Conservation (phyloP, 2,888 invertebrate species). For the Tetanocera ferruginea region DNA sequence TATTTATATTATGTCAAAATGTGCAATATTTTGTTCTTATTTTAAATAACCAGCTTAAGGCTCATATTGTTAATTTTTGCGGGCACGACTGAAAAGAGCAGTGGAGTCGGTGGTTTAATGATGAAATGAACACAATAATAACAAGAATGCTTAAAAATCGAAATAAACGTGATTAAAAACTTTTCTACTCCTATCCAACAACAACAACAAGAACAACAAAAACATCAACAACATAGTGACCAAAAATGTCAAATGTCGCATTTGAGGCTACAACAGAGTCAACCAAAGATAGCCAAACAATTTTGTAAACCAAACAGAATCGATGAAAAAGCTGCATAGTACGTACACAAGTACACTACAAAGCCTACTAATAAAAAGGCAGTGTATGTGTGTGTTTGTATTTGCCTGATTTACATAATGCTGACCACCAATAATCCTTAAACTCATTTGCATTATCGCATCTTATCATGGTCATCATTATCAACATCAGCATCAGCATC, state of each 20-base stretch:
- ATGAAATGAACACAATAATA: neutral
- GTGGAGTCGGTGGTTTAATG: no score
- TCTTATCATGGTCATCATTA: constrained; percentile 61
- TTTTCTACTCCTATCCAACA: no score
- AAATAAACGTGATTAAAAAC: neutral
- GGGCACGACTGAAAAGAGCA: no score
- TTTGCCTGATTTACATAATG: neutral
- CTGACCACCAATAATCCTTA: constrained; percentile 34
- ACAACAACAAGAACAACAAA: neutral
- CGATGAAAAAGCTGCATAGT: neutral
- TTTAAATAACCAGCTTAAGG: no score
- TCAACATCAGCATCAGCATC: constrained; percentile 29
- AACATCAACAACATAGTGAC: neutral
- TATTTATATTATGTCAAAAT: no score
- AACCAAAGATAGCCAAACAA: neutral
- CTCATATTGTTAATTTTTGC: no score
- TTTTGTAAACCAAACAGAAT: neutral
- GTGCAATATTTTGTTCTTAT: no score
- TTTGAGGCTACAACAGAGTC: neutral
- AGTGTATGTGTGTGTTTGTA: neutral
- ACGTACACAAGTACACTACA: neutral
- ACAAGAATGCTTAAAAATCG: neutral
- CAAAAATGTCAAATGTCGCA: neutral
- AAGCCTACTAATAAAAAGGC: no score
- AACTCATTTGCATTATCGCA: constrained; percentile 63